Evolutionary conservation across 2,113 vertebrate species (phyloP), one percentile per base, ranked within the genome.

Genomic region (Apeltes quadracus): DNA sequence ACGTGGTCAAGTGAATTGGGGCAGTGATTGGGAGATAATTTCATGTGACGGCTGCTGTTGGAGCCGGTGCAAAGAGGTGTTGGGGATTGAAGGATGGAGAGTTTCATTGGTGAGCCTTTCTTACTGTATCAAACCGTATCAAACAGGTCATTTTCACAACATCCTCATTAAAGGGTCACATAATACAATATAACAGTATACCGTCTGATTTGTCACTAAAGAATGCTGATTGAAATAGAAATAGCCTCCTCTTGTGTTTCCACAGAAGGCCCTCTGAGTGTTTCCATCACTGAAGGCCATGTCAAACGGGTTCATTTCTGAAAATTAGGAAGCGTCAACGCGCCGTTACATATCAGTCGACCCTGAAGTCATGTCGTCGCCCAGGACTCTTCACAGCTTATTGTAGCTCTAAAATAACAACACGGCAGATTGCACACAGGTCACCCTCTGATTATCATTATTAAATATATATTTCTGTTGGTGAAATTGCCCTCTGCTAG

Each of bases 1-100:
- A 81, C 22, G 34, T 39, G 62, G 20, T 50, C 10, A 13, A 14
- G 79, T 86, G 88, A 88, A 90, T 87, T 89, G 88, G 75, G 59
- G 84, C 87, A 90, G 69, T 76, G 88, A 88, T 77, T 51, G 27
- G 83, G 71, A 68, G 73, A 77, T 91, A 91, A 92, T 89, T 76
- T 66, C 13, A 86, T 90, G 84, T 88, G 88, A 93, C 85, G 75
- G 89, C 51, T 81, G 72, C 67, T 77, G 69, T 57, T 75, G 55
- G 61, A 81, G 69, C 41, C 63, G 34, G 82, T 55, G 61, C 70
- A 73, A 73, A 73, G 70, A 50, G 62, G 32, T 61, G 53, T 57
- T 66, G 57, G 66, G 68, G 58, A 69, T 38, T 27, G 63, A 65
- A 15, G 41, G 79, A 67, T 25, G 25, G 68, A 69, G 15, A 27